Base-by-base conservation (phyloP, 2,888 invertebrate genomes). In the Automeris io region DNA sequence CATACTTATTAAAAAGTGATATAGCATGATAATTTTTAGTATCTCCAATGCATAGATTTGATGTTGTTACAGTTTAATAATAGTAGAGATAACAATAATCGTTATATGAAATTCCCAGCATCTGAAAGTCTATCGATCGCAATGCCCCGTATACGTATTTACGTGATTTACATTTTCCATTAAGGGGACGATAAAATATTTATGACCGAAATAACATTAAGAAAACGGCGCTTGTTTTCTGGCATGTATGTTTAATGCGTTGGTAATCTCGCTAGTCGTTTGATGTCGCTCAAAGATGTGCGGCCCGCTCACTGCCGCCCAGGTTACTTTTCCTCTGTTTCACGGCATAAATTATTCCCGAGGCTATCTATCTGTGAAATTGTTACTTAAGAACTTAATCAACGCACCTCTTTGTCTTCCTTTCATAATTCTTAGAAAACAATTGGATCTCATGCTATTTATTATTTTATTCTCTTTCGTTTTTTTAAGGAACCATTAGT, bases 231-330 rank as follows among this genome's bases (percentile, higher is more conserved):
- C 61, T 71, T 70, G 68, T 67, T 70, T 69, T 63, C 56, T 58
- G 47, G 52, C 69, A 71, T 76, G 75, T 79, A 75, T 80, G 79
- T 80, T 80, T 80, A 78, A 80, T 80, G 77, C 63, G 63, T 64
- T 64, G 59, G 60, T 69, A 72, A 70, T 74, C 70, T 66, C 41
- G 47, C 67, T 29, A 29, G 65, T 71, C 71, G 68, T 80, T 83
- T 83, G 79, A 82, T 79, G 75, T 79, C 53, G 50, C 47, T 67
- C 63, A 66, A 70, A 71, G 68, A 52, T 45, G 46, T 57, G 56
- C 60, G 74, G 66, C 70, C 71, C 54, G 62, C 73, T 77, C 70
- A 70, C 41, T 54, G 55, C 61, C 60, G 65, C 70, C 69, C 68
- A 47, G 42, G 46, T 35, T 48, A 42, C 49, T 45, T 44, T 45